phyloP scores from a whole-genome alignment of 2,888 invertebrate species.

The Dexiosoma caninum region DNA sequence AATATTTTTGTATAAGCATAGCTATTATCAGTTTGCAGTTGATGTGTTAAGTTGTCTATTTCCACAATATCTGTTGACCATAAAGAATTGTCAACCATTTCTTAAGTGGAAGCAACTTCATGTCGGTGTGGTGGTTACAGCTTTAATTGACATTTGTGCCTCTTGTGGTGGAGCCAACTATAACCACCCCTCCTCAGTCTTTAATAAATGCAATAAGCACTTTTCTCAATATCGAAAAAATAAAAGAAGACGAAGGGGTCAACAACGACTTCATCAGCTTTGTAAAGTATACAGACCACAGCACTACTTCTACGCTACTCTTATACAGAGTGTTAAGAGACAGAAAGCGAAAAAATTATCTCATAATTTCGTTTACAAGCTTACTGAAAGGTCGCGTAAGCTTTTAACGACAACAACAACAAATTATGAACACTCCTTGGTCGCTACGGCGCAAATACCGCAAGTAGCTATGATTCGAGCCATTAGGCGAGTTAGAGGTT shows the following conservation, averaged over 20 bases:
- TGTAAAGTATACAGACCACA: slow-evolving; percentile 40
- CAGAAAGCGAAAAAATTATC: slow-evolving; percentile 9
- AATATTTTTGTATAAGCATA: background rate
- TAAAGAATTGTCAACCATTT: slow-evolving; percentile 5
- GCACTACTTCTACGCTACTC: slow-evolving; percentile 32
- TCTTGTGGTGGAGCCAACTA: slow-evolving; percentile 11
- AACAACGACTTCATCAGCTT: slow-evolving; percentile 4
- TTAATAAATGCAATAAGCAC: background rate
- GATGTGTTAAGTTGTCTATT: background rate
- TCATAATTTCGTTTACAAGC: slow-evolving; percentile 3
- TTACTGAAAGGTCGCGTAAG: background rate
- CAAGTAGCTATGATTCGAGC: background rate
- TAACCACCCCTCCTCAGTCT: slow-evolving; percentile 17
- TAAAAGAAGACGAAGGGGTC: background rate
- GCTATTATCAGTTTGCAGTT: background rate
- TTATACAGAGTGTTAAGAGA: slow-evolving; percentile 15
- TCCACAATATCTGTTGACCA: slow-evolving; percentile 15
- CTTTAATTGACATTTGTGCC: slow-evolving; percentile 39
- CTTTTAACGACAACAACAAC: background rate
- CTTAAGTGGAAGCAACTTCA: slow-evolving; percentile 19
- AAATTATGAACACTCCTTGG: slow-evolving; percentile 4
- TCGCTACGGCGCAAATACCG: background rate
- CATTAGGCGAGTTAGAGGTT: slow-evolving; percentile 45
- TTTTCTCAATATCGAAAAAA: background rate
- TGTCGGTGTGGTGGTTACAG: slow-evolving; percentile 13